phyloP scores from a whole-genome alignment of 2,113 vertebrate genomes.

The Alexandromys fortis region DNA sequence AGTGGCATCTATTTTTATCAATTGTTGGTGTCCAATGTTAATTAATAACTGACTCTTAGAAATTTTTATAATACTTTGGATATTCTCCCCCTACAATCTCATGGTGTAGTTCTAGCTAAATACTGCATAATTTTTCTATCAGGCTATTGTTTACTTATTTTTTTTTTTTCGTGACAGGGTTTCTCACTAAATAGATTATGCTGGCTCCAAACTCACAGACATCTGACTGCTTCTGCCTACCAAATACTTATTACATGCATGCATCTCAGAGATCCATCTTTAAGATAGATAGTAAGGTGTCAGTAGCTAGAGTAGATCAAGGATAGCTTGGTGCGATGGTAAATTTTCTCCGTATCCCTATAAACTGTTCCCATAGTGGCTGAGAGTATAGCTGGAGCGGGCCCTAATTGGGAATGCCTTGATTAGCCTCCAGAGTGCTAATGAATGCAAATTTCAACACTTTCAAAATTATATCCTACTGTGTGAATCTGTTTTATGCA shows the following conservation, averaged over 20 bases:
- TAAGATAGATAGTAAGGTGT: conserved; percentile 6
- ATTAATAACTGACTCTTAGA: neutral
- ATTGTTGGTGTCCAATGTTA: neutral
- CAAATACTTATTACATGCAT: neutral
- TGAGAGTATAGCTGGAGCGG: conserved; percentile 72
- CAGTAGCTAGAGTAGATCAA: neutral
- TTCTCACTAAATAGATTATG: neutral
- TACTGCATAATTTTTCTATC: neutral
- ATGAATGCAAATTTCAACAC: conserved; percentile 77
- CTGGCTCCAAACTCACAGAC: neutral
- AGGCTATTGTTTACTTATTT: neutral
- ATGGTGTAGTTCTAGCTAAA: neutral
- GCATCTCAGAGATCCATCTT: neutral
- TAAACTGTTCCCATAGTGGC: conserved; percentile 59
- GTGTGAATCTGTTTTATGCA: conserved; percentile 60
- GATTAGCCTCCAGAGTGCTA: conserved; percentile 73
- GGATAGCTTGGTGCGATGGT: conserved; percentile 28
- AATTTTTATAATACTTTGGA: neutral
- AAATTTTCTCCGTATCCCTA: conserved; percentile 14
- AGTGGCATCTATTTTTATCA: neutral
- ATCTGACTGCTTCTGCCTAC: neutral
- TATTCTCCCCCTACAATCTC: neutral
- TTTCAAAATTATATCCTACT: conserved; percentile 74
- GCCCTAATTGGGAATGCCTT: conserved; percentile 78
- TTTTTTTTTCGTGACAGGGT: neutral